These are phyloP conservation scores for Emmelina monodactyla DNA, from an alignment of 2,888 invertebrate species.

Conservation along the genomic window DNA sequence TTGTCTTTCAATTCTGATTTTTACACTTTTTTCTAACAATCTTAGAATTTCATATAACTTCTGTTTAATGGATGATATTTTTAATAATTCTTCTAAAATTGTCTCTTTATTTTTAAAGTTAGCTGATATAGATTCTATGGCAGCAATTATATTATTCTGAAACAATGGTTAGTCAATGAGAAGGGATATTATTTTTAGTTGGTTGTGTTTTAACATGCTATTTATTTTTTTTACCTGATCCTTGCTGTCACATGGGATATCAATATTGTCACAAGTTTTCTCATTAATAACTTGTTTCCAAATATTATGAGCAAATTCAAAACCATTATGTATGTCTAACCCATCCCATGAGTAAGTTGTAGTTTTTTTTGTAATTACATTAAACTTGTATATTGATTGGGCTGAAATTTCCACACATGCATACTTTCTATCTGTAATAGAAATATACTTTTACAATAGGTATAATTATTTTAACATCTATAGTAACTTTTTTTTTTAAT, in stretches of 20 bases:
- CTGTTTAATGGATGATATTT: constrained; percentile 30
- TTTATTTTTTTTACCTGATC: too few relatives aligned
- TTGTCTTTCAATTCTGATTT: constrained; percentile 66
- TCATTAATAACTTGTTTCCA: too few relatives aligned
- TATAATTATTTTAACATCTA: constrained; percentile 1
- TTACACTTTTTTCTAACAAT: constrained; percentile 67
- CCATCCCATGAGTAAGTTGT: too few relatives aligned
- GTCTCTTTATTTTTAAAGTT: constrained; percentile 27
- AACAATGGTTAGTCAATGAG: too few relatives aligned
- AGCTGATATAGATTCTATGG: too few relatives aligned
- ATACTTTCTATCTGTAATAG: constrained; percentile 41
- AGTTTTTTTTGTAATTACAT: constrained; percentile 46
- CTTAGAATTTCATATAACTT: constrained; percentile 52
- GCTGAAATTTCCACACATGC: constrained; percentile 70
- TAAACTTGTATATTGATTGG: constrained; percentile 63
- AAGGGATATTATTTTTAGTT: too few relatives aligned
- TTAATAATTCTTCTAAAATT: constrained; percentile 46
- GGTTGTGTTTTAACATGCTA: too few relatives aligned
- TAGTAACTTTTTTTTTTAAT: constrained; percentile 12
- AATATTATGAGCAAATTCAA: too few relatives aligned
- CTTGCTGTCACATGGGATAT: too few relatives aligned
- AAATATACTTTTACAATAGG: constrained; percentile 10
- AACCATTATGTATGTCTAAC: too few relatives aligned
- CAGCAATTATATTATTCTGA: constrained; percentile 35
- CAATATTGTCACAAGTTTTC: too few relatives aligned